These are phyloP conservation scores for Drosophila nigromelanica DNA, from an alignment of 1,140 invertebrate genomes.

Conservation along the genomic window DNA sequence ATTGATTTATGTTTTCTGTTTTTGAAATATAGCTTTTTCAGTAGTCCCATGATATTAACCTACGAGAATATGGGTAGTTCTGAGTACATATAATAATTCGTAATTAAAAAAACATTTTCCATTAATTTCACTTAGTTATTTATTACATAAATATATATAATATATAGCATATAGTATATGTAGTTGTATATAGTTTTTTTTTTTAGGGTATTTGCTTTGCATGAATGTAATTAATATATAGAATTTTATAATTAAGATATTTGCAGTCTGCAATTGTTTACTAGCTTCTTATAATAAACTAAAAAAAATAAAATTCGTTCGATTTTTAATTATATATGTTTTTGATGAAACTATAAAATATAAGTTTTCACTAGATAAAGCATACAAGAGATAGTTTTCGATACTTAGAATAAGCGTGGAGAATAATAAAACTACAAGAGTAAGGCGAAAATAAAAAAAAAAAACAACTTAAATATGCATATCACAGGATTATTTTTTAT, in stretches of 20 bases:
- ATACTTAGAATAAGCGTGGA: constrained; percentile 9
- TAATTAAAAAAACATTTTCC: background rate
- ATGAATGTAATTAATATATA: constrained; percentile 25
- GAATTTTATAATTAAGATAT: constrained; percentile 5
- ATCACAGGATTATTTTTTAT: constrained; percentile 63
- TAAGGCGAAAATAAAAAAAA: constrained; percentile 17
- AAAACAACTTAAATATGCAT: constrained; percentile 55
- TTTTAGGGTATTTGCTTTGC: constrained; percentile 34
- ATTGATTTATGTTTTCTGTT: too few species aligned
- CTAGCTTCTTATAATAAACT: background rate
- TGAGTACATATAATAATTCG: too few species aligned
- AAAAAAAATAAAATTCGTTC: constrained; percentile 39
- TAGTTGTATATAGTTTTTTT: constrained; percentile 27
- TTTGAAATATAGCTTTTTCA: too few species aligned
- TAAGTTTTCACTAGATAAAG: constrained; percentile 8
- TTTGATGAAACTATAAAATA: background rate
- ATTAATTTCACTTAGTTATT: constrained; percentile 40
- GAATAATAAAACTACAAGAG: background rate
- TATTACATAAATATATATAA: constrained; percentile 38
- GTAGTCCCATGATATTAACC: too few species aligned
- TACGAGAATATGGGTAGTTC: too few species aligned
- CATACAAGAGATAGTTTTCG: constrained; percentile 25
- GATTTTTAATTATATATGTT: background rate
- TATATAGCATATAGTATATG: background rate
- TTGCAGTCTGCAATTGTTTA: constrained; percentile 13